Evolutionary conservation across 2,797 vertebrate species (phyloP).

Genomic region (Thaleichthys pacificus): DNA sequence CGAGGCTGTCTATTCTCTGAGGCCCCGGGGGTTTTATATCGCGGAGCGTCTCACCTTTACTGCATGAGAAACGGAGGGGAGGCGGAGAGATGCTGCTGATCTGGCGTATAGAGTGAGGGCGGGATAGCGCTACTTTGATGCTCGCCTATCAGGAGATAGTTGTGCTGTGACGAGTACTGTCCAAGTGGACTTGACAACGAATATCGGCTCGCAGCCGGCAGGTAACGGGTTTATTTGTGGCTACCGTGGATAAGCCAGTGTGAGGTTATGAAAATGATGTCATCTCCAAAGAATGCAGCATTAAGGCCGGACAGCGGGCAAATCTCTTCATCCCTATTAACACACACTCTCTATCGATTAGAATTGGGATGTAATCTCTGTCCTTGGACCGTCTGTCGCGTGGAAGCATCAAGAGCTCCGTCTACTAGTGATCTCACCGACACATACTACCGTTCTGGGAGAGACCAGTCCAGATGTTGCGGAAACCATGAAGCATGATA

Average conservation of each 20-base stretch:
- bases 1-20: no score
- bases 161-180: slow-evolving; percentile 45
- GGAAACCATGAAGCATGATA: not conserved
- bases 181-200: slow-evolving; percentile 17
- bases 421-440: slow-evolving; percentile 51
- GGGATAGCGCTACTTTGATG: slow-evolving; percentile 13
- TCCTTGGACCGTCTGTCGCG: slow-evolving; percentile 56
- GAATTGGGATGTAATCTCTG: slow-evolving; percentile 68
- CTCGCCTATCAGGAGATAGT: slow-evolving; percentile 58
- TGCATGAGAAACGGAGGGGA: not conserved
- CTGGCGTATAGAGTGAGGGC: not conserved
- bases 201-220: slow-evolving; percentile 35
- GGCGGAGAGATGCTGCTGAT: not conserved
- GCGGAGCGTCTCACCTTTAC: slow-evolving; percentile 53
- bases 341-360: slow-evolving; percentile 44
- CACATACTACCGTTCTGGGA: slow-evolving; percentile 35
- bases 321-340: slow-evolving; percentile 73
- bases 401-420: slow-evolving; percentile 20
- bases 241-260: slow-evolving; percentile 50
- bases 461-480: slow-evolving; percentile 32
- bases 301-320: slow-evolving; percentile 66
- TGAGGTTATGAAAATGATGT: slow-evolving; percentile 76
- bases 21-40: slow-evolving; percentile 29
- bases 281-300: slow-evolving; percentile 65
- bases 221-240: slow-evolving; percentile 51